Evolutionary conservation across 2,888 invertebrate species (phyloP), one percentile per base, ranked within the genome.

Genomic region (Nudaria mundana): DNA sequence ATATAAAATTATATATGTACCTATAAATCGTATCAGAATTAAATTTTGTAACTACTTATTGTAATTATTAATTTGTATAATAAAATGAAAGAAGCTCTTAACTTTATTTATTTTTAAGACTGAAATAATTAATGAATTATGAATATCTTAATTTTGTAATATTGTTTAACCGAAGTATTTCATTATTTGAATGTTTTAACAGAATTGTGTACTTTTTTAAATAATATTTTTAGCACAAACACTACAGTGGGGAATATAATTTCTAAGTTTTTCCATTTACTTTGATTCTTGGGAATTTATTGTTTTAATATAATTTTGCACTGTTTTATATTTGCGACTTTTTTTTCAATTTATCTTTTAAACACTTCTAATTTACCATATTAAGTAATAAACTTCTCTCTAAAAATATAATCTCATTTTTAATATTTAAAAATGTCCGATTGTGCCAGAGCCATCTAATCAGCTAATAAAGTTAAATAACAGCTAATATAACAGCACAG

Each of bases 101-200:
- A 59, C 63, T 63, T 73, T 70, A 75, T 72, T 72, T 71, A 71
- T 75, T 69, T 55, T 80, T 81, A 81, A 84, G 82, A 83, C 83
- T 83, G 83, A 83, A 73, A 64, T 71, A 70, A 69, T 70, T 69
- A 71, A 70, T 66, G 57, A 55, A 64, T 41, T 49, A 34, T 20
- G 30, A 65, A 52, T 61, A 52, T 56, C 59, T 52, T 58, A 50
- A 57, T 51, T 56, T 59, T 42, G 45, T 43, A 20, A 38, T 48
- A 47, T 34, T 41, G 37, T 41, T 51, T 30, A 39, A 28, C 22
- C 44, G 38, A 33, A 49, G 52, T 48, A 47, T 40, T 43, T 34
- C 33, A 40, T 48, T 50, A 48, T 56, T n/a, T 44, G 30, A 37
- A 39, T 59, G 37, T 50, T 43, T 37, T 53, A 41, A 54, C 49